phyloP scores from a whole-genome alignment of 2,113 vertebrate species.

The Prionailurus bengalensis region DNA sequence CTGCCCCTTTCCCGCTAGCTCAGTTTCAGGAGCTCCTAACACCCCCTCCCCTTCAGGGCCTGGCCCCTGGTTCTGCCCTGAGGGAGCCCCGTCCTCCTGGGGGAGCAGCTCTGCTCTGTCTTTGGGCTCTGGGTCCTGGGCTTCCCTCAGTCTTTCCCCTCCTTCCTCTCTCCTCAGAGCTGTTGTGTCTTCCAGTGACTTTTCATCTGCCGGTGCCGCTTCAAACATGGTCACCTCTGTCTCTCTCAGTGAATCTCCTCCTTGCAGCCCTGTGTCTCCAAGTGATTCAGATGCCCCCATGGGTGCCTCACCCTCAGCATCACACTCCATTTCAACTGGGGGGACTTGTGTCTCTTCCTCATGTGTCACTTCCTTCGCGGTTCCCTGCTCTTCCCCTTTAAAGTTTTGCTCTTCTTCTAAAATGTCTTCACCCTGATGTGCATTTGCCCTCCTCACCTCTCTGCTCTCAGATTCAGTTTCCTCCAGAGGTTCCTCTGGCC shows the following conservation, averaged over 20 bases:
- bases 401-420: background rate
- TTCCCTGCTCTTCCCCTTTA: background rate
- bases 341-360: background rate
- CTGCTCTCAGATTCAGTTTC: background rate
- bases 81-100: fast-evolving
- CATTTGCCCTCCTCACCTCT: background rate
- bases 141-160: background rate
- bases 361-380: fast-evolving
- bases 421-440: background rate
- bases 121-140: background rate
- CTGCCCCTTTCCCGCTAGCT: fast-evolving
- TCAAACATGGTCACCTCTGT: background rate
- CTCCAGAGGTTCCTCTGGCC: background rate
- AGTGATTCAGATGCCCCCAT: fast-evolving
- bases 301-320: background rate
- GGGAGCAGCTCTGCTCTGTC: too few species aligned
- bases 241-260: background rate
- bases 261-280: background rate
- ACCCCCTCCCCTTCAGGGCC: fast-evolving
- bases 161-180: background rate
- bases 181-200: background rate
- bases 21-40: background rate
- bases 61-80: fast-evolving
- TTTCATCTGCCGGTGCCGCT: background rate
- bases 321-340: fast-evolving